Evolutionary conservation across 1,140 invertebrate genomes (phyloP).

Genomic region (Notospermus geniculatus): DNA sequence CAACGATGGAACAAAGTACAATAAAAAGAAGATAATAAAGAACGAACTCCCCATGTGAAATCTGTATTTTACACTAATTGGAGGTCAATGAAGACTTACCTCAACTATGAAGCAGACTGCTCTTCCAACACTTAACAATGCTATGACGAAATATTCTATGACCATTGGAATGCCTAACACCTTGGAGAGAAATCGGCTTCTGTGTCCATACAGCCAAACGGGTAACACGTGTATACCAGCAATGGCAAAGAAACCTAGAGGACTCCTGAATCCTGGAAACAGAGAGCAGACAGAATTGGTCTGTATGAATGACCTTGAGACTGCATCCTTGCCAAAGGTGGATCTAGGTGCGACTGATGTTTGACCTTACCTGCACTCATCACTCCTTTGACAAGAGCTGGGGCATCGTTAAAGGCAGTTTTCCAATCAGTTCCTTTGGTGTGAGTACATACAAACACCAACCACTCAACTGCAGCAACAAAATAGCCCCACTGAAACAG

Average conservation of each 20-base stretch:
- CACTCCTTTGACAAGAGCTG: slow-evolving; percentile 35
- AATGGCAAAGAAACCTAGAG: slow-evolving; percentile 32
- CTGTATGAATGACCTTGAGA: not conserved
- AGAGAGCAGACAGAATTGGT: slow-evolving; percentile 1
- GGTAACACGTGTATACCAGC: slow-evolving; percentile 32
- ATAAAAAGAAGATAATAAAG: too few relatives aligned
- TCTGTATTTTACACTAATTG: too few relatives aligned
- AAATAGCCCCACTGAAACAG: slow-evolving; percentile 40
- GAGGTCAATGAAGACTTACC: too few relatives aligned
- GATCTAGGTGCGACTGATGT: too few relatives aligned
- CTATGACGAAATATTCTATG: slow-evolving; percentile 18
- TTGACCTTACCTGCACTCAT: slow-evolving; percentile 45
- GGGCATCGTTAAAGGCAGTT: slow-evolving; percentile 36
- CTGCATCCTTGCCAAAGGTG: not conserved
- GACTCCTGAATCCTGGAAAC: slow-evolving; percentile 38
- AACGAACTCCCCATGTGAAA: too few relatives aligned
- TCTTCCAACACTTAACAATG: slow-evolving; percentile 28
- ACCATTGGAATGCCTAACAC: slow-evolving; percentile 15
- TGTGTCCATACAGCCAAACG: slow-evolving; percentile 30
- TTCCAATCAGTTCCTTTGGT: slow-evolving; percentile 39
- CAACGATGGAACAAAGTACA: too few relatives aligned
- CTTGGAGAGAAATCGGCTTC: slow-evolving; percentile 15
- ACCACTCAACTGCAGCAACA: slow-evolving; percentile 40
- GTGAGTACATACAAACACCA: slow-evolving; percentile 44
- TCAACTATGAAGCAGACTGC: slow-evolving; percentile 31